Conservation (phyloP, 23 tunicate genomes). For the Botrylloides violaceus region DNA sequence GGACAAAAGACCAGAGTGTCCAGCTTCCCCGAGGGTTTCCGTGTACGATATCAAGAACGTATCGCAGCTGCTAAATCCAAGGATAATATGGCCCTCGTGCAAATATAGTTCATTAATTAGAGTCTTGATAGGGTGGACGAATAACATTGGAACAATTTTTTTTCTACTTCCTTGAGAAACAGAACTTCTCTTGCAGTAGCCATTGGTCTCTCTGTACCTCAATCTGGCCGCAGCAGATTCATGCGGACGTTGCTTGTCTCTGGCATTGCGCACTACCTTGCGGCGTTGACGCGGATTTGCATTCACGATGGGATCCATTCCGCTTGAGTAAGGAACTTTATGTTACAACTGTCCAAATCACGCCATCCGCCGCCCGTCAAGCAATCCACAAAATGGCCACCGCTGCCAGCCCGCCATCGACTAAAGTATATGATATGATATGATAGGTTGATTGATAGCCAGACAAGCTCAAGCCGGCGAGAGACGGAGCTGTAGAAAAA, state of each 20-base stretch:
- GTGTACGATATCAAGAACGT: slow-evolving; percentile 75
- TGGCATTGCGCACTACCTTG: not conserved
- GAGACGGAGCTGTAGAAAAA: too few species aligned
- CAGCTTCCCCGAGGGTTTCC: slow-evolving; percentile 50
- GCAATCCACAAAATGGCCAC: too few species aligned
- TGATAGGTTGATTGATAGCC: too few species aligned
- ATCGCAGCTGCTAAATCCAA: slow-evolving; percentile 73
- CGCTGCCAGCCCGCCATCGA: too few species aligned
- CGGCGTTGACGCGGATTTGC: not conserved
- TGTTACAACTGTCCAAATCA: too few species aligned
- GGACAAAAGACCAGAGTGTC: slow-evolving; percentile 37
- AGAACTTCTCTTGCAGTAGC: not conserved
- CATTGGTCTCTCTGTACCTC: not conserved
- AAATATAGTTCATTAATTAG: slow-evolving; percentile 36
- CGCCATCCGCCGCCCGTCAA: too few species aligned
- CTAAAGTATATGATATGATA: too few species aligned
- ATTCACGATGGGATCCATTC: not conserved
- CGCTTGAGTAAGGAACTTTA: not conserved
- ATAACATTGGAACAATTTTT: slow-evolving; percentile 32
- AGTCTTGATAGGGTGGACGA: slow-evolving; percentile 45
- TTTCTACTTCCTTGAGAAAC: not conserved
- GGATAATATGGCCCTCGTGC: slow-evolving; percentile 73
- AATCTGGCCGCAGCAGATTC: not conserved
- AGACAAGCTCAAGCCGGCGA: too few species aligned
- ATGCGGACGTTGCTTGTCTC: not conserved